phyloP scores from a whole-genome alignment of 2,888 invertebrate species.

The Hermaeophaga mercurialis region DNA sequence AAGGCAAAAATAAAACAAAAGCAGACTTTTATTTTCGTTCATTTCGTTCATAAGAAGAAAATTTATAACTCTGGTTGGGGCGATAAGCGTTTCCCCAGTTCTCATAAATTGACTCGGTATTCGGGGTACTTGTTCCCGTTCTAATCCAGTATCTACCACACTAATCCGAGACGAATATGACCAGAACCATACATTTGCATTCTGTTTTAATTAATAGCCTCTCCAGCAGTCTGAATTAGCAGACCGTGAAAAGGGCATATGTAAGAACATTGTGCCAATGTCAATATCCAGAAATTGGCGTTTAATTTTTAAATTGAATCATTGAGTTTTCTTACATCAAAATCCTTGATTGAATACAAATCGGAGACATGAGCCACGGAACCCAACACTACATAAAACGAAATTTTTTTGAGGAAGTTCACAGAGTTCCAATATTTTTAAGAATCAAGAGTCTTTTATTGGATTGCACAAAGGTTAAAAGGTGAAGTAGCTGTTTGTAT shows the following conservation, averaged over 20 bases:
- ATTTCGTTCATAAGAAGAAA: slow-evolving; percentile 21
- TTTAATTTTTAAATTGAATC: too few relatives aligned
- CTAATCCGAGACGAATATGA: slow-evolving; percentile 40
- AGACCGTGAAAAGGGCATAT: neutral
- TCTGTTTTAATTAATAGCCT: slow-evolving; percentile 22
- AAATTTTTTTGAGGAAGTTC: too few relatives aligned
- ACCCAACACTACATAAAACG: too few relatives aligned
- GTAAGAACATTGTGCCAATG: too few relatives aligned
- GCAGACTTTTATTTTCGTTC: slow-evolving; percentile 27
- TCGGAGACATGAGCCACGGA: too few relatives aligned
- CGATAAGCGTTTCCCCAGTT: slow-evolving; percentile 28
- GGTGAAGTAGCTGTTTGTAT: too few relatives aligned
- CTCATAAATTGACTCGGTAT: slow-evolving; percentile 36
- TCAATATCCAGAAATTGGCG: too few relatives aligned
- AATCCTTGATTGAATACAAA: too few relatives aligned
- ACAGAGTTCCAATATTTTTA: too few relatives aligned
- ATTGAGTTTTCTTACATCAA: too few relatives aligned
- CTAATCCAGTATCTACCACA: slow-evolving; percentile 33
- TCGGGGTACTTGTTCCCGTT: slow-evolving; percentile 34
- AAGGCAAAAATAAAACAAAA: slow-evolving; percentile 20
- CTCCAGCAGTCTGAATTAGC: slow-evolving; percentile 14
- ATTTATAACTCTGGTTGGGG: slow-evolving; percentile 25
- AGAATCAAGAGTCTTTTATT: too few relatives aligned
- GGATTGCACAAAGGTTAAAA: too few relatives aligned
- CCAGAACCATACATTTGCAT: slow-evolving; percentile 38